Base-by-base conservation (phyloP, 2,888 invertebrate genomes). In the Folsomia manolachei region DNA sequence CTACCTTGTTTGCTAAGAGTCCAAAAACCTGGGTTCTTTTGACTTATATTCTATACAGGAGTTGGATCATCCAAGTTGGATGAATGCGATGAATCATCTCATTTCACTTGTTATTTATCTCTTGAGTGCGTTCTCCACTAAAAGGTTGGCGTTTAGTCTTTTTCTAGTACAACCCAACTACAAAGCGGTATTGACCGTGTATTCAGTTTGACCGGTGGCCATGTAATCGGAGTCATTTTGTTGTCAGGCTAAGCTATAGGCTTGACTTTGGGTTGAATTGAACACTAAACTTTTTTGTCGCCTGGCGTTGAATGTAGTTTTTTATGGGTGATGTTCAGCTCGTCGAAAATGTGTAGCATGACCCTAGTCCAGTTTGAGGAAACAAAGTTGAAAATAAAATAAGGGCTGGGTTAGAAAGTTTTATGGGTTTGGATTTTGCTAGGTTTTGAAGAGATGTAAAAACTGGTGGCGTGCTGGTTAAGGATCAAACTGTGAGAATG, bases 61-160 rank as follows among this genome's bases (percentile, higher is more conserved):
- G n/a, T 51, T 66, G 66, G 51, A 66, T 66, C 52, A 66, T 66
- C 52, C n/a, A n/a, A n/a, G 39, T 39, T 39, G 39, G 14, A 39
- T 39, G 39, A 26, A 66, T 19, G 27, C 66, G n/a, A 66, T 66
- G 66, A 66, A 66, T 66, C 52, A 66, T 66, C 52, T 51, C 52
- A 9, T 60, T 60, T 27, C 27, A 27, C 24, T 64, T 27, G 66
- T 66, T 66, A 66, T 66, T 66, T 66, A 66, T 66, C 66, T 66
- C 52, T 66, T 60, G 60, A 39, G 39, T 39, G 39, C 39, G 39
- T 39, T 14, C 14, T 39, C 39, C 39, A 4, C 39, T 39, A 39
- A 39, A 39, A 39, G 39, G 39, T 39, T 39, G 4, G 7, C 4
- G 39, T 39, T 39, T 39, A 39, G 39, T 14, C 39, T 39, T 39